These are phyloP conservation scores for Halesus radiatus DNA, from an alignment of 1,140 invertebrate genomes.

Conservation along the genomic window DNA sequence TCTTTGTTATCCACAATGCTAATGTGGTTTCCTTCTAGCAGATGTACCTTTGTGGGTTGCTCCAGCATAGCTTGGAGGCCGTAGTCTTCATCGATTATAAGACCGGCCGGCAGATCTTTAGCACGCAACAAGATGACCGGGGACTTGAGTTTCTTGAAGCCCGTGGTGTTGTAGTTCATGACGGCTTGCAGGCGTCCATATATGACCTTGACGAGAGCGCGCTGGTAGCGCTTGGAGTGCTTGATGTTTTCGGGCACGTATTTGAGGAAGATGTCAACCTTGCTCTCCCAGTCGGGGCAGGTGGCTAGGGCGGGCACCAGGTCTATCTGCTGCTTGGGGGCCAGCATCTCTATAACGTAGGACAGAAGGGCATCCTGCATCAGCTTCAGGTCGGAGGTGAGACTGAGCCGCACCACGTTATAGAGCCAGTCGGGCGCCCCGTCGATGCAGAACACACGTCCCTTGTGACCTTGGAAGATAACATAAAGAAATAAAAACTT, in stretches of 20 bases:
- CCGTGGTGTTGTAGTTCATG: constrained; percentile 63
- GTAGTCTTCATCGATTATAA: constrained; percentile 75
- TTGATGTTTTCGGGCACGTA: constrained; percentile 59
- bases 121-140: constrained; percentile 77
- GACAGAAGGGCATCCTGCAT: constrained; percentile 72
- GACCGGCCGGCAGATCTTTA: constrained; percentile 66
- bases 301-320: constrained; percentile 70
- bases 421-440: constrained; percentile 73
- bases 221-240: constrained; percentile 69
- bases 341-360: constrained; percentile 68
- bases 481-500: neutral
- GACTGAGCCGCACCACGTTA: constrained; percentile 63
- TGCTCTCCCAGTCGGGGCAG: constrained; percentile 71
- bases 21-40: constrained; percentile 79
- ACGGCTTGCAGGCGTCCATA: constrained; percentile 74
- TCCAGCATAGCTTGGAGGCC: constrained; percentile 72
- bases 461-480: constrained; percentile 65
- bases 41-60: constrained; percentile 68
- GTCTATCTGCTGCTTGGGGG: constrained; percentile 68
- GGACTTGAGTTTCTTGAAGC: constrained; percentile 69
- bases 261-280: constrained; percentile 62
- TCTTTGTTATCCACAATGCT: constrained; percentile 78
- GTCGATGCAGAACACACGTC: constrained; percentile 72
- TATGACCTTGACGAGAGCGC: constrained; percentile 64
- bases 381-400: constrained; percentile 65